Evolutionary conservation across 2,888 invertebrate genomes (phyloP).

Genomic region (Pinctada fucata): DNA sequence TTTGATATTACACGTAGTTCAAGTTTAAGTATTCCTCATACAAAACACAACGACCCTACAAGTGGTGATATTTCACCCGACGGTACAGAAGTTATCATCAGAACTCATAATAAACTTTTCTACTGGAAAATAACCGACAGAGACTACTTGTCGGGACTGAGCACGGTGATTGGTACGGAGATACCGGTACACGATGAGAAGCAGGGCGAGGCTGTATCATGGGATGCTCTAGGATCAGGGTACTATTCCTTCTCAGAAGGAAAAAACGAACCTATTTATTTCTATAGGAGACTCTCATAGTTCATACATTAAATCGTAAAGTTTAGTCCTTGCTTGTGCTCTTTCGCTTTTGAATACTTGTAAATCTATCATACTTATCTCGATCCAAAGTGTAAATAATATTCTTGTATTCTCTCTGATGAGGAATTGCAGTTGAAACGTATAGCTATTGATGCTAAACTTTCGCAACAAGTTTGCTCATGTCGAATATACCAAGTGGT

Average conservation of each 20-base stretch:
- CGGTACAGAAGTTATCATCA: slow-evolving; percentile 19
- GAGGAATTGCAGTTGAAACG: too few species aligned
- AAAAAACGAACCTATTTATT: slow-evolving; percentile 24
- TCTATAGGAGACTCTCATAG: slow-evolving; percentile 11
- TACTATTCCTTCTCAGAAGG: slow-evolving; percentile 32
- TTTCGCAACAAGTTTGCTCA: too few species aligned
- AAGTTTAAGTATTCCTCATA: slow-evolving; percentile 7
- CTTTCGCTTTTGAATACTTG: too few species aligned
- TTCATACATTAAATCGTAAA: not conserved
- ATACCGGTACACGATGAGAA: slow-evolving; percentile 18
- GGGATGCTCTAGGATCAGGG: slow-evolving; percentile 25
- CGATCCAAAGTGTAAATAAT: too few species aligned
- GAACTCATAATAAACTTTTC: slow-evolving; percentile 27
- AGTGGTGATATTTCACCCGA: slow-evolving; percentile 30
- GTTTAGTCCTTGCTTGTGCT: too few species aligned
- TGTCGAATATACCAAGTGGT: too few species aligned
- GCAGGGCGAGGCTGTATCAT: slow-evolving; percentile 27
- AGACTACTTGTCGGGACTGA: slow-evolving; percentile 11
- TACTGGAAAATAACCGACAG: not conserved
- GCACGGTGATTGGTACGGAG: slow-evolving; percentile 9
- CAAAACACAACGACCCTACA: slow-evolving; percentile 17
- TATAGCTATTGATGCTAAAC: too few species aligned
- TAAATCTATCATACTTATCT: too few species aligned
- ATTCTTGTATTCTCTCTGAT: too few species aligned
- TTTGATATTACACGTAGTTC: slow-evolving; percentile 8